Evolutionary conservation across 1,140 invertebrate genomes (phyloP), one percentile per base, ranked within the genome.

Genomic region (Aphaenogaster ashmeadi): DNA sequence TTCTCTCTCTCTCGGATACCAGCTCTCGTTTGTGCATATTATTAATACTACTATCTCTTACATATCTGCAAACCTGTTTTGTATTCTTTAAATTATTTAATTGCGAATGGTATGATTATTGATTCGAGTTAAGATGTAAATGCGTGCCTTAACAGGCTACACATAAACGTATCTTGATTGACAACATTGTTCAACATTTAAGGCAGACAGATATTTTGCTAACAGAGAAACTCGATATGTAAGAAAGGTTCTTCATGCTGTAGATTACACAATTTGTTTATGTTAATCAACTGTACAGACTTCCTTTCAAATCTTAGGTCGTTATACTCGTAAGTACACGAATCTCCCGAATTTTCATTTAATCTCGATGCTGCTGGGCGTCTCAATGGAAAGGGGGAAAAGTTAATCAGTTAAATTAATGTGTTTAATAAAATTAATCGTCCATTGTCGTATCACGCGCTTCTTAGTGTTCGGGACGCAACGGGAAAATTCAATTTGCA

Each of bases 41-140:
- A 41, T 9, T 75, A 94, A 91, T 93, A 92, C 93, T 93, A 93
- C 91, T 93, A 87, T 91, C 88, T 85, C 87, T 92, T 86, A 85
- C n/a, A 47, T 89, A 92, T 83, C 79, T 77, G 72, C 54, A 54
- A 58, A 71, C n/a, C 80, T 85, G 64, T 90, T 86, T 86, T 85
- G 18, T 86, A 86, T 64, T 80, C 72, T 78, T 91, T 93, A 79
- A 91, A 93, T 89, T 92, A 89, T 92, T 85, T 84, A 89, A 90
- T 87, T 60, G 47, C 77, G 6, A 69, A 69, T 78, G 58, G 9
- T 80, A 86, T 62, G 67, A 79, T 90, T 80, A 71, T 69, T 60
- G 56, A 33, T 41, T 86, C 41, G 36, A 38, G 18, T 74, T 74
- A 44, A 75, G 58, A 77, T 87, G 15, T 79, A 62, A 50, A 21